Evolutionary conservation across 2,888 invertebrate genomes (phyloP), one percentile per base, ranked within the genome.

Genomic region (Drosophila flavopinicola): DNA sequence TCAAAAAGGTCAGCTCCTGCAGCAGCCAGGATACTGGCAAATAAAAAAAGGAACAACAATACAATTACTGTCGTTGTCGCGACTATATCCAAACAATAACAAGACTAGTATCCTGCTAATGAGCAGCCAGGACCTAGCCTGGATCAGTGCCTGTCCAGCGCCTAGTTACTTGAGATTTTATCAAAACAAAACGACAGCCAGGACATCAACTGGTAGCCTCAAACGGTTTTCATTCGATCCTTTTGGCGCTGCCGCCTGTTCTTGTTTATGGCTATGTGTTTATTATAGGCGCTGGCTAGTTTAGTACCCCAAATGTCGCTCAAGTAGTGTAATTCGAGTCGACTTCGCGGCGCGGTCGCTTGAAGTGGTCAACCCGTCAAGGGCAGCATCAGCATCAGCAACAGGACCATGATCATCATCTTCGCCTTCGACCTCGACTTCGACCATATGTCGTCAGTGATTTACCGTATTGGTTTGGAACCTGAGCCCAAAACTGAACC

Each of bases 101-200:
- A 48, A 39, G 47, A 41, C 45, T 32, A 25, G 66, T 51, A 48
- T 48, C 25, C 65, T 68, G 73, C 61, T 77, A 80, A 79, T 77
- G 79, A 79, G 68, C 44, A 25, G 59, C 47, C 47, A 17, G 35
- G 35, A 47, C 49, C 45, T 35, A 44, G 57, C 25, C 59, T 41
- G 33, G 17, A 63, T 6, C 58, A 17, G 23, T 20, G 20, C 20
- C 20, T 20, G 20, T 20, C 2, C 20, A 20, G 20, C 20, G 20
- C 20, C 20, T 20, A 51, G 83, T 75, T 85, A 83, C 71, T 85
- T 83, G 85, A 84, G 85, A 84, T 85, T 69, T 84, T 85, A 84
- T 84, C 83, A 84, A 85, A 84, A 84, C 83, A 84, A 75, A 68
- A 58, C 47, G 49, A 63, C 66, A 66, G 51, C 17, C 57, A 24